These are phyloP conservation scores for Xestia xanthographa DNA, from an alignment of 2,888 invertebrate genomes.

Conservation along the genomic window DNA sequence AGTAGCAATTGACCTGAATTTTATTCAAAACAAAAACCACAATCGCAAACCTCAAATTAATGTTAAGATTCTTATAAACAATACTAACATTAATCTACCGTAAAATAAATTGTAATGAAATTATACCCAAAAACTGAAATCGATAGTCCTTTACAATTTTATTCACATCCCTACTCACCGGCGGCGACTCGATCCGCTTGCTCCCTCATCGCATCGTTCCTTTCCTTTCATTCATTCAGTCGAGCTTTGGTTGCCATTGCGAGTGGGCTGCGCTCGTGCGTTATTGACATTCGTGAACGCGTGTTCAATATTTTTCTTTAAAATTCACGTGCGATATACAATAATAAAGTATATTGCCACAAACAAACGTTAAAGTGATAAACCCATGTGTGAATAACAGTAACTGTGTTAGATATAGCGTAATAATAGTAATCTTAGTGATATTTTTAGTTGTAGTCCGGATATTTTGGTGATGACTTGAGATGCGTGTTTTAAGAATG, in stretches of 20 bases:
- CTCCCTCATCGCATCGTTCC: constrained; percentile 72
- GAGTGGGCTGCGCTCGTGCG: constrained; percentile 60
- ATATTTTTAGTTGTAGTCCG: constrained; percentile 72
- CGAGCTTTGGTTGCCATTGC: constrained; percentile 70
- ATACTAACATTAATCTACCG: neutral
- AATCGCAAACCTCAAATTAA: neutral
- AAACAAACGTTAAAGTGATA: constrained; percentile 57
- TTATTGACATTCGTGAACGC: constrained; percentile 71
- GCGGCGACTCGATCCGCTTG: constrained; percentile 69
- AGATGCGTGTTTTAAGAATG: constrained; percentile 67
- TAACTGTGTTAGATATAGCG: constrained; percentile 67
- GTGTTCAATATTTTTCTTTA: constrained; percentile 73
- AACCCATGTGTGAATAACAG: constrained; percentile 60
- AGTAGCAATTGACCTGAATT: neutral
- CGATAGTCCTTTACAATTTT: constrained; percentile 24
- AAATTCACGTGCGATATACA: constrained; percentile 69
- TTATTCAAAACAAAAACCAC: neutral
- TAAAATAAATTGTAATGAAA: neutral
- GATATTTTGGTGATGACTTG: constrained; percentile 79
- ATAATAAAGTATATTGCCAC: constrained; percentile 63
- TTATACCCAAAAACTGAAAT: neutral
- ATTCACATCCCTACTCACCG: constrained; percentile 51
- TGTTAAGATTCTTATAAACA: neutral
- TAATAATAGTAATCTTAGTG: constrained; percentile 63
- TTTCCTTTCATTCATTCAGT: constrained; percentile 73